A percentile compares a stretch with the other conserved stretches of the same genome.
Evolutionary conservation across 2,888 invertebrate species (phyloP).

Genomic region (Cataglyphis albicans): DNA sequence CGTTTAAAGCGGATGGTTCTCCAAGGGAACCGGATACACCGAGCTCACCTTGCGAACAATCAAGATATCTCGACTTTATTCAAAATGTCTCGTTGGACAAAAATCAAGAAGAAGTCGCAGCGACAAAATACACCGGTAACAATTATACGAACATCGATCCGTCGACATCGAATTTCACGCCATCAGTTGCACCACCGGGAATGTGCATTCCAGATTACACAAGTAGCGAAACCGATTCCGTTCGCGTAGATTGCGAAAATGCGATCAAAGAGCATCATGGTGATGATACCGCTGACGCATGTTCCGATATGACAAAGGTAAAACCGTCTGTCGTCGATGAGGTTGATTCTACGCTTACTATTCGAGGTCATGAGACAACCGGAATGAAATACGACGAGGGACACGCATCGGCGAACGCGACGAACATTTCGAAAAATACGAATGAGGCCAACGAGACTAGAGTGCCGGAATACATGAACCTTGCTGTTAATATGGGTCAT

Average conservation of each 20-base stretch:
- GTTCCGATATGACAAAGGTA: background rate
- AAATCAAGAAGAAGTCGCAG: constrained; percentile 47
- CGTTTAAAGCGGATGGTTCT: constrained; percentile 78
- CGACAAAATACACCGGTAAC: constrained; percentile 45
- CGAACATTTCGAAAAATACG: constrained; percentile 51
- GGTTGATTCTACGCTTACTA: constrained; percentile 23
- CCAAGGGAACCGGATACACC: constrained; percentile 80
- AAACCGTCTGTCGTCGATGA: constrained; percentile 16
- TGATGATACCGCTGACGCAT: background rate
- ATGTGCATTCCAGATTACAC: constrained; percentile 82
- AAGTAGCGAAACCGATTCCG: constrained; percentile 69
- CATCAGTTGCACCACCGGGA: constrained; percentile 78
- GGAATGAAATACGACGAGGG: constrained; percentile 50
- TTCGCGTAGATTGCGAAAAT: constrained; percentile 39
- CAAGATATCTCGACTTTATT: constrained; percentile 71
- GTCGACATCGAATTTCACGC: constrained; percentile 63
- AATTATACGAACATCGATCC: constrained; percentile 77
- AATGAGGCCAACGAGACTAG: constrained; percentile 72
- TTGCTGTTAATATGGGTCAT: constrained; percentile 51
- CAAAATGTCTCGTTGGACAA: constrained; percentile 55
- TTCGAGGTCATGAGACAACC: constrained; percentile 46
- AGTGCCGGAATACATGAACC: constrained; percentile 82
- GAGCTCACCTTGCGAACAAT: constrained; percentile 77
- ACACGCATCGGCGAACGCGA: constrained; percentile 65
- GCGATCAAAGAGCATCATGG: background rate